Percentiles rank a stretch among this genome's conserved stretches.
phyloP scores from a whole-genome alignment of 2,888 invertebrate species.

The Sesamia inferens region DNA sequence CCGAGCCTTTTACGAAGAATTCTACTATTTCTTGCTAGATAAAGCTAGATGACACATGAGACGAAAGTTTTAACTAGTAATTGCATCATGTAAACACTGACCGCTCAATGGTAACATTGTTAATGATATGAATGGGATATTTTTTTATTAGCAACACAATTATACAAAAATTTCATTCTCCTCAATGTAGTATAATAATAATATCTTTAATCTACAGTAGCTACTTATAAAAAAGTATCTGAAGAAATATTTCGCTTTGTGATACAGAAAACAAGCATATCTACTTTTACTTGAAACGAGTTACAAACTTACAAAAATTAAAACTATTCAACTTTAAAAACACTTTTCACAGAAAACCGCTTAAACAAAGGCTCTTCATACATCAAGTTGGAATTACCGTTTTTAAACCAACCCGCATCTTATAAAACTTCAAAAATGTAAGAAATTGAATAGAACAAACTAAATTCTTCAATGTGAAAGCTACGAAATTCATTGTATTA shows the following conservation, averaged over 20 bases:
- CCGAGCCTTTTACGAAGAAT: no score
- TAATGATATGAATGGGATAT: neutral
- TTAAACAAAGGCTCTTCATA: slow-evolving; percentile 30
- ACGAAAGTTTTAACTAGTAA: neutral
- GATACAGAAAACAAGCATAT: neutral
- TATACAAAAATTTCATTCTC: neutral
- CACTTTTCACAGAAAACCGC: neutral
- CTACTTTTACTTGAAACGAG: neutral
- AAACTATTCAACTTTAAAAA: slow-evolving; percentile 6
- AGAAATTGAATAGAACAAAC: slow-evolving; percentile 51
- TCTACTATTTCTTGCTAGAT: no score
- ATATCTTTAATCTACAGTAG: no score
- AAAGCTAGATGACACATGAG: neutral
- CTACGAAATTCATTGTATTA: slow-evolving; percentile 60
- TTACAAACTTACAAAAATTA: neutral
- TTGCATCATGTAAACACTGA: neutral
- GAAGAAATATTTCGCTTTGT: neutral
- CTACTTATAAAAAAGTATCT: neutral
- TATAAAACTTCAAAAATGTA: slow-evolving; percentile 47
- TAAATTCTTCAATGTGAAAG: slow-evolving; percentile 53
- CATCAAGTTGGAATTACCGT: slow-evolving; percentile 38
- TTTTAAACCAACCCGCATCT: slow-evolving; percentile 46
- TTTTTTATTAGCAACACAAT: no score
- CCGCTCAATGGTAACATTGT: neutral
- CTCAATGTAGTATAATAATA: no score